These are phyloP conservation scores for Neodiprion pinetum DNA, from an alignment of 1,140 invertebrate species.

Conservation along the genomic window DNA sequence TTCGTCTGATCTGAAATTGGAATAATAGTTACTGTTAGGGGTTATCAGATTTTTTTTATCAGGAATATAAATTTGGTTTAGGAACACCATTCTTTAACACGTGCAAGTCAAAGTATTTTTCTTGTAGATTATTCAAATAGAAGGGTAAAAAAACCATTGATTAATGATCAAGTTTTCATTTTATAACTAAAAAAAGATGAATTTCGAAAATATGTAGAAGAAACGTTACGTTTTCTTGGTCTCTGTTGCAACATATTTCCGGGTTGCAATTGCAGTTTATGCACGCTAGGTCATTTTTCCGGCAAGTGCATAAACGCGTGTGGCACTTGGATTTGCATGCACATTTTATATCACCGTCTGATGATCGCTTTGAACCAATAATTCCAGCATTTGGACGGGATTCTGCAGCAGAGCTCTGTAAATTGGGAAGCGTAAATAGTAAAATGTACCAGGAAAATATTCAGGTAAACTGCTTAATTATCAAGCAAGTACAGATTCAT, in stretches of 20 bases:
- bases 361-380: conserved; percentile 58
- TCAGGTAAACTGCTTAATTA: too few relatives aligned
- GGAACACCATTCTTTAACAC: too few relatives aligned
- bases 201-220: too few relatives aligned
- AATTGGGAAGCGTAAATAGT: not conserved
- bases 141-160: not conserved
- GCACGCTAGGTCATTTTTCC: conserved; percentile 61
- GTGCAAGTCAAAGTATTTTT: too few relatives aligned
- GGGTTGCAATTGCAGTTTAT: conserved; percentile 63
- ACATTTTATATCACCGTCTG: conserved; percentile 65
- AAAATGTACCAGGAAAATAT: too few relatives aligned
- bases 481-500: too few relatives aligned
- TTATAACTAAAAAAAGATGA: too few relatives aligned
- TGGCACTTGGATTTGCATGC: conserved; percentile 67
- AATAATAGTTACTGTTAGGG: not conserved
- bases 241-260: conserved; percentile 60
- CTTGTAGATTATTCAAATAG: too few relatives aligned
- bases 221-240: conserved; percentile 36
- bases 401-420: conserved; percentile 39
- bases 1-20: not conserved
- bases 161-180: not conserved
- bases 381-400: conserved; percentile 15
- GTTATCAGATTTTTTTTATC: not conserved
- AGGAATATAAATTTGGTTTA: too few relatives aligned
- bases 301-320: conserved; percentile 66